Percentiles rank a stretch among this genome's conserved stretches.
Evolutionary conservation across 2,888 invertebrate species (phyloP).

Genomic region (Campoplex capitator): DNA sequence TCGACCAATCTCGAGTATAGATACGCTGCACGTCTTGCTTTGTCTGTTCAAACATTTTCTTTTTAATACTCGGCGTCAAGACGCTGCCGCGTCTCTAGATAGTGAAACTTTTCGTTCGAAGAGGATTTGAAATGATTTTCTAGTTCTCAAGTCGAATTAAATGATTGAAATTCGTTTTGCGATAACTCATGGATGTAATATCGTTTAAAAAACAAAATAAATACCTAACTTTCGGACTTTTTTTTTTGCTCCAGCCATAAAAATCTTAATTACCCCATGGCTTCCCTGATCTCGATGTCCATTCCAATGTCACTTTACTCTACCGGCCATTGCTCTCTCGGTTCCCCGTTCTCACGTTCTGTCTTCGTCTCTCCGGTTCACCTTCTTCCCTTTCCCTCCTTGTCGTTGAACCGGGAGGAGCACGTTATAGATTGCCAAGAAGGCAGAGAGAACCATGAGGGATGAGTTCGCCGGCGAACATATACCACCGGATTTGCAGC

Average conservation of each 20-base stretch:
- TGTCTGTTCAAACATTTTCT: no score
- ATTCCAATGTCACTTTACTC: background rate
- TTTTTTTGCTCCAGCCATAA: background rate
- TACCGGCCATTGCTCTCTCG: background rate
- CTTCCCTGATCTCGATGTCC: conserved; percentile 3
- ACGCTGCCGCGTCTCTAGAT: no score
- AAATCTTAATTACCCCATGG: conserved; percentile 1
- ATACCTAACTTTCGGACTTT: background rate
- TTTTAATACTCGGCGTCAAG: no score
- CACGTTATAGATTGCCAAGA: conserved; percentile 25
- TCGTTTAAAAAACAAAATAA: background rate
- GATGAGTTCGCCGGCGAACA: conserved; percentile 35
- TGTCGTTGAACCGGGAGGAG: conserved; percentile 7
- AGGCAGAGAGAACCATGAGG: conserved; percentile 46
- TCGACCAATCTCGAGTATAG: no score
- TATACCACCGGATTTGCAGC: conserved; percentile 41
- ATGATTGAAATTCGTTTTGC: background rate
- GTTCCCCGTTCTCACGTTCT: background rate
- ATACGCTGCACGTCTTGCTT: no score
- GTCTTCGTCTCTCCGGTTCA: conserved; percentile 9
- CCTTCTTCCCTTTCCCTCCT: background rate
- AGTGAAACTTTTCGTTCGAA: background rate
- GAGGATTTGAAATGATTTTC: background rate
- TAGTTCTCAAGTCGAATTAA: background rate
- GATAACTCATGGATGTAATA: background rate